phyloP scores from a whole-genome alignment of 2,113 vertebrate species.

The Pygoscelis adeliae region DNA sequence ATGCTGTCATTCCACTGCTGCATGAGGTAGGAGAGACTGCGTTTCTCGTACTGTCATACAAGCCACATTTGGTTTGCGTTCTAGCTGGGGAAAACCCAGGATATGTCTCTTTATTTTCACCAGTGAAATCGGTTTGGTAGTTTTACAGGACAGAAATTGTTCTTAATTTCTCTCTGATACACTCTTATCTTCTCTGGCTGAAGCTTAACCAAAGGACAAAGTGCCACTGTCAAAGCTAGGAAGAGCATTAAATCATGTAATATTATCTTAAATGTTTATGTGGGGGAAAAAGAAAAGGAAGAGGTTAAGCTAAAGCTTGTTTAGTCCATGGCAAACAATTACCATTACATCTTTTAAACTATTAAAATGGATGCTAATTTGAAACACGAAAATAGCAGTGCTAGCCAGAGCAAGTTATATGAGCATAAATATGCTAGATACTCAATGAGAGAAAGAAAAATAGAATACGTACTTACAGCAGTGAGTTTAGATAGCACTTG shows the following conservation, averaged over 20 bases:
- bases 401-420: neutral
- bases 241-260: neutral
- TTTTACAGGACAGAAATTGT: neutral
- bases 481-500: neutral
- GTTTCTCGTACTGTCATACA: neutral
- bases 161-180: neutral
- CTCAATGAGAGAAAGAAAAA: neutral
- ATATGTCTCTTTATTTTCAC: neutral
- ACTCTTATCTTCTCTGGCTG: neutral
- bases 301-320: neutral
- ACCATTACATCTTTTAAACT: neutral
- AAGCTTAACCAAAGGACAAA: neutral
- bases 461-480: accelerated
- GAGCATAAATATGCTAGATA: neutral
- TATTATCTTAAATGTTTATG: neutral
- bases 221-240: neutral
- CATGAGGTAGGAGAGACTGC: constrained; percentile 83
- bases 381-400: neutral
- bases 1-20: constrained; percentile 89
- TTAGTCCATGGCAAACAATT: neutral
- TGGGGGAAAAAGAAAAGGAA: neutral
- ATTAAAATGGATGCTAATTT: neutral
- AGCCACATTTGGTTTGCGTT: neutral
- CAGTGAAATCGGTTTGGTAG: neutral
- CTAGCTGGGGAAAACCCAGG: neutral